Conservation (phyloP, 2,888 invertebrate species). For the Galerucella pusilla region DNA sequence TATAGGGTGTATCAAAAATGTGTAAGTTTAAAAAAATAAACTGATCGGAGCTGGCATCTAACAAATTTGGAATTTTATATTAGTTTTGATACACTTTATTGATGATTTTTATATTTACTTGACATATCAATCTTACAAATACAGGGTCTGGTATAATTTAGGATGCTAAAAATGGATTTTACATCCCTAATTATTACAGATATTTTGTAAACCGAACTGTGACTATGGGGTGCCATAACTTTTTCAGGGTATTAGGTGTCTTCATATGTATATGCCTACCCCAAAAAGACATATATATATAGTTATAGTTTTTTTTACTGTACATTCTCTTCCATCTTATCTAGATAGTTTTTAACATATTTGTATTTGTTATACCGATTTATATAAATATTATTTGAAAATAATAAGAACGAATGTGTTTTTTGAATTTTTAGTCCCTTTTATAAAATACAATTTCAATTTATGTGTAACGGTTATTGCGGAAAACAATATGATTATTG, state of each 20-base stretch:
- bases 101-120: constrained; percentile 12
- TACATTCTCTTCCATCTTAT: constrained; percentile 4
- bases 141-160: not conserved
- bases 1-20: constrained; percentile 11
- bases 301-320: not conserved
- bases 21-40: not conserved
- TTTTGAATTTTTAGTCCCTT: too few relatives aligned
- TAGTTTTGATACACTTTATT: not conserved
- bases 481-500: too few relatives aligned
- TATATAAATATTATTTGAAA: not conserved
- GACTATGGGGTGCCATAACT: constrained; percentile 29
- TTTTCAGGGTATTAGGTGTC: constrained; percentile 27
- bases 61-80: too few relatives aligned
- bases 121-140: constrained; percentile 25
- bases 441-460: too few relatives aligned
- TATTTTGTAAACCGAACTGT: constrained; percentile 18
- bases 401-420: not conserved
- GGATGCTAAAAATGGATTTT: not conserved
- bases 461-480: too few relatives aligned
- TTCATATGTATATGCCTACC: not conserved
- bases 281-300: not conserved
- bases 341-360: not conserved
- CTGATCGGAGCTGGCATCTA: too few relatives aligned
- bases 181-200: not conserved
- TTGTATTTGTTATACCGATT: not conserved